phyloP scores from a whole-genome alignment of 2,888 invertebrate genomes.

The Caenorhabditis panamensis region DNA sequence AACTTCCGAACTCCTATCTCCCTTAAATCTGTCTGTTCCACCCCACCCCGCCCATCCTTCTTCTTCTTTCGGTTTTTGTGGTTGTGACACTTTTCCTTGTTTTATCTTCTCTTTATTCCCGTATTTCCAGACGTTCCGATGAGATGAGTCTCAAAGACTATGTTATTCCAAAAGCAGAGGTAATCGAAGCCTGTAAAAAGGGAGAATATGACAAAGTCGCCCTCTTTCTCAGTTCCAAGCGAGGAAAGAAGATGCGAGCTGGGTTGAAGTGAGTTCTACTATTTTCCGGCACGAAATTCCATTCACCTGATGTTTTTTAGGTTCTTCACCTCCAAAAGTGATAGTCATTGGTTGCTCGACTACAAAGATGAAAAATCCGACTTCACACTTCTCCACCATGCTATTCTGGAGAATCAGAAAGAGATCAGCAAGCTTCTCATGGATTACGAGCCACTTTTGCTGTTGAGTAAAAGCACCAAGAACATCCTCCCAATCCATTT shows the following conservation, averaged over 20 bases:
- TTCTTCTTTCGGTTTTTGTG: conserved; percentile 4
- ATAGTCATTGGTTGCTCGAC: conserved; percentile 50
- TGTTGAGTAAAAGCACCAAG: conserved; percentile 64
- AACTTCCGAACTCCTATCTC: background rate
- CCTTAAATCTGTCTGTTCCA: background rate
- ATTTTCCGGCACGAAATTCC: background rate
- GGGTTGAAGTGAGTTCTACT: conserved; percentile 69
- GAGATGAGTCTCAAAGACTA: conserved; percentile 59
- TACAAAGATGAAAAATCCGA: conserved; percentile 57
- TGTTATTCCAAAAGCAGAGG: conserved; percentile 66
- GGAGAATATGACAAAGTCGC: conserved; percentile 74
- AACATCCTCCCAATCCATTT: conserved; percentile 79
- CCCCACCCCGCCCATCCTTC: background rate
- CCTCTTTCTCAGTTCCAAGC: conserved; percentile 68
- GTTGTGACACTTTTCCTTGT: background rate
- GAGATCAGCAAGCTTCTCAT: conserved; percentile 67
- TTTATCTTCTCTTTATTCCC: background rate
- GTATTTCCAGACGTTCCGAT: conserved; percentile 27
- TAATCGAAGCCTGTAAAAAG: conserved; percentile 74
- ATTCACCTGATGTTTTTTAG: conserved; percentile 12
- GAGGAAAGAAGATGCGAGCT: conserved; percentile 70
- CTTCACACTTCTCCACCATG: conserved; percentile 53
- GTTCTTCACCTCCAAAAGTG: conserved; percentile 38
- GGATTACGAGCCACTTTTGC: conserved; percentile 72
- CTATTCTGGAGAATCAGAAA: conserved; percentile 49